Evolutionary conservation across 2,888 invertebrate species (phyloP), one percentile per base, ranked within the genome.

Genomic region (Dynastes hyllus): DNA sequence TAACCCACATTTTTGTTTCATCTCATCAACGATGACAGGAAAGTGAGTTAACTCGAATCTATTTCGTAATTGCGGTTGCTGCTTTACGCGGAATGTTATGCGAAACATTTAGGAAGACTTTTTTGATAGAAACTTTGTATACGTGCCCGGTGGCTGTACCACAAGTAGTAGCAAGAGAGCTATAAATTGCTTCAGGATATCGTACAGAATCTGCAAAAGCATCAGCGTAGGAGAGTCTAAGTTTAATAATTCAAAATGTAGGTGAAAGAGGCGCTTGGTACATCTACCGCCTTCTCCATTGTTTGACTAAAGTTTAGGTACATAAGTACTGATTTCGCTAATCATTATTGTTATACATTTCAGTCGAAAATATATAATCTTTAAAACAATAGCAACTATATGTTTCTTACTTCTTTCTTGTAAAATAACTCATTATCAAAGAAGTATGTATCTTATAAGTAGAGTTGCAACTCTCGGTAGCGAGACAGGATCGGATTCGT

Each of bases 111-210:
- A 53, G n/a, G 5, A n/a, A 16, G 53, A 53, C 16, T 53, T 53
- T 16, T 53, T 53, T 53, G 2, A n/a, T n/a, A n/a, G 16, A n/a
- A 53, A 16, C 16, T 53, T 53, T 53, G 53, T 53, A n/a, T 53
- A 53, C 13, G n/a, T 53, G 53, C 16, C 16, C 53, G 13, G 4
- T n/a, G 1, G 16, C 3, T 2, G 53, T 16, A 16, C 6, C 53
- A 16, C 16, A 53, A 53, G 53, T 16, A 53, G n/a, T n/a, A n/a
- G n/a, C 16, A 53, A n/a, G 53, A 53, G 53, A 53, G 16, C n/a
- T n/a, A 53, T 53, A 53, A 53, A 53, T 16, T 53, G 53, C 53
- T 53, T 16, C 53, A 6, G 53, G 53, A 53, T 53, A 53, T 53
- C 6, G n/a, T 22, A 22, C 22, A 55, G 22, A 16, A 55, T 22